Conservation (phyloP, 2,888 invertebrate species). For the Heliconius sara region DNA sequence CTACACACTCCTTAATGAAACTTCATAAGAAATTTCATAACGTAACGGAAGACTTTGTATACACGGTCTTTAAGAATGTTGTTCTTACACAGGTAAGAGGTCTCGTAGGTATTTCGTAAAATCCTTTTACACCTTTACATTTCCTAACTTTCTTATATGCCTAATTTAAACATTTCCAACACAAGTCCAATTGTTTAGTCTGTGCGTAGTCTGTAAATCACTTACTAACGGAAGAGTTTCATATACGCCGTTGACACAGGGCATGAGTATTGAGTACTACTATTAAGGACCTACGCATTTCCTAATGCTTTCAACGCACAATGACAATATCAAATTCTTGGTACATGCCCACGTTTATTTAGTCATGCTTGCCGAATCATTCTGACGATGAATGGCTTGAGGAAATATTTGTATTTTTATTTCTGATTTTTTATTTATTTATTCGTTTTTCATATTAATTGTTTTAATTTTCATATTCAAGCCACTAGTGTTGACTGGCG, state of each 20-base stretch:
- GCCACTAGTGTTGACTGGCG: too few relatives aligned
- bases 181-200: background rate
- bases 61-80: background rate
- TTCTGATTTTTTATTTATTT: background rate
- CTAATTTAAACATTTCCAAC: background rate
- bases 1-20: background rate
- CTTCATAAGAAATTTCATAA: too few relatives aligned
- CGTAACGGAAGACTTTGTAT: background rate
- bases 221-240: background rate
- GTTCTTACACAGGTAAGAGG: background rate
- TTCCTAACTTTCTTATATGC: background rate
- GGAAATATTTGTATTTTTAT: background rate
- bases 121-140: background rate
- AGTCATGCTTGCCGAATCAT: conserved; percentile 17
- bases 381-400: background rate
- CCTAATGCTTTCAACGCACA: conserved; percentile 27
- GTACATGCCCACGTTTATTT: conserved; percentile 35
- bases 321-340: conserved; percentile 30
- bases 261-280: conserved; percentile 1
- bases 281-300: conserved; percentile 24
- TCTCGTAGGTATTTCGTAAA: background rate
- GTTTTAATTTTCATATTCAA: too few relatives aligned
- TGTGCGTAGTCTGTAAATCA: background rate
- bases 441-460: background rate
- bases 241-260: background rate